Base-by-base conservation (phyloP, 2,113 vertebrate species). In the Ceuthmochares aereus region DNA sequence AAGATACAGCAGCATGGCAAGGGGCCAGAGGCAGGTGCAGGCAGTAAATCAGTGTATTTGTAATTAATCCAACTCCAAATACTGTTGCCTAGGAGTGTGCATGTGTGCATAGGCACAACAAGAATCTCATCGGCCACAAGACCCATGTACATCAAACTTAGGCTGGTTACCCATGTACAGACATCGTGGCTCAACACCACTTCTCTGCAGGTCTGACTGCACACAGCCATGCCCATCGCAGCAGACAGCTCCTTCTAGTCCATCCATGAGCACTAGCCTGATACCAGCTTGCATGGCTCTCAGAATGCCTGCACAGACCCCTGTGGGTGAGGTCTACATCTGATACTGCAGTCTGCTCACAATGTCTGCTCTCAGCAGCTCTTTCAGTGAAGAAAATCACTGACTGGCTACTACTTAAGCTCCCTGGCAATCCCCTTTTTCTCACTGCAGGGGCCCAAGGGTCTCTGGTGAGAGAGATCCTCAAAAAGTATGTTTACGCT, bases 181-280 rank as follows among this genome's bases (percentile, higher is more conserved):
- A 21, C n/a, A 40, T 5, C 8, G 8, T 0, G 0, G 47, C 54
- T 18, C 40, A n/a, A 20, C 1, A 1, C 8, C 23, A 1, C 32
- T 14, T 51, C 34, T 62, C 42, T 20, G 45, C n/a, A 47, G 26
- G 22, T 55, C 40, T 25, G 54, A 23, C 29, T 1, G 1, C 37
- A 5, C 0, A 1, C 1, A 2, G 63, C 77, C 9, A 0, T 12
- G 42, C 37, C 32, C 6, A 1, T 25, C 13, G 3, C 2, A 4
- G n/a, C 52, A 54, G 12, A 20, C 40, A 29, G 74, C 23, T 60
- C n/a, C 47, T 51, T 30, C 83, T 29, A 30, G 45, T 25, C 14
- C n/a, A 34, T 7, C 64, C 20, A 1, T 6, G 10, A 54, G 21
- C 59, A 32, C 14, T 4, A 2, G 16, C 14, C 26, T 12, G 1